Conservation (phyloP, 2,888 invertebrate species). For the Uropetala carovei region DNA sequence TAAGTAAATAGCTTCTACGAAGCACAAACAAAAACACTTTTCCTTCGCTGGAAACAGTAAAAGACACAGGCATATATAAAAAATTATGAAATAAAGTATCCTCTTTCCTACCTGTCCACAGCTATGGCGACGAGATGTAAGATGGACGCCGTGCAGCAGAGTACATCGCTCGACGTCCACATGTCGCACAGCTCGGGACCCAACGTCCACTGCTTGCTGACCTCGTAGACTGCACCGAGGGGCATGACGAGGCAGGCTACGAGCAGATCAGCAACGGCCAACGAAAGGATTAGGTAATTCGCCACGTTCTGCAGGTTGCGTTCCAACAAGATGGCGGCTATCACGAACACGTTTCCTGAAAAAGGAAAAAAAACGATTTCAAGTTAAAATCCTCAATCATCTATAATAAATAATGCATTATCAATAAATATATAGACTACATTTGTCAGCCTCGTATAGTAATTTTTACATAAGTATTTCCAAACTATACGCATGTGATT, state of each 20-base stretch:
- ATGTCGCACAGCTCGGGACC: conserved; percentile 94
- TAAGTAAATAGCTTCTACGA: too few relatives aligned
- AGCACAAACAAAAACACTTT: too few relatives aligned
- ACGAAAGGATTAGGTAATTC: conserved; percentile 92
- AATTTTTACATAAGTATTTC: too few relatives aligned
- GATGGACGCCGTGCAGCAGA: conserved; percentile 92
- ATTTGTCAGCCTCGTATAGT: too few relatives aligned
- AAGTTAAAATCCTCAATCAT: too few relatives aligned
- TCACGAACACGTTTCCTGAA: conserved; percentile 95
- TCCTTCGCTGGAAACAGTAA: too few relatives aligned
- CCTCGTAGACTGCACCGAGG: conserved; percentile 85
- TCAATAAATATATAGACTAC: too few relatives aligned
- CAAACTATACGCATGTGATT: too few relatives aligned
- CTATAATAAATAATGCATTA: too few relatives aligned
- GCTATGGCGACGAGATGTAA: conserved; percentile 89
- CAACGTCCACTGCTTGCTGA: conserved; percentile 88
- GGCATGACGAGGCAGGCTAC: conserved; percentile 91
- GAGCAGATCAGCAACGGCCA: conserved; percentile 94
- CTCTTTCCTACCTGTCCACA: conserved; percentile 82
- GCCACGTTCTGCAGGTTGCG: conserved; percentile 91
- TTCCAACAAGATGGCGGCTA: conserved; percentile 93
- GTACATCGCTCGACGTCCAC: conserved; percentile 95
- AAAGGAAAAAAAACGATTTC: conserved; percentile 68
- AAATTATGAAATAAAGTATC: too few relatives aligned
- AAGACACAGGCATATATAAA: too few relatives aligned